phyloP scores from a whole-genome alignment of 2,113 vertebrate genomes.

The Herpetotheres cachinnans region DNA sequence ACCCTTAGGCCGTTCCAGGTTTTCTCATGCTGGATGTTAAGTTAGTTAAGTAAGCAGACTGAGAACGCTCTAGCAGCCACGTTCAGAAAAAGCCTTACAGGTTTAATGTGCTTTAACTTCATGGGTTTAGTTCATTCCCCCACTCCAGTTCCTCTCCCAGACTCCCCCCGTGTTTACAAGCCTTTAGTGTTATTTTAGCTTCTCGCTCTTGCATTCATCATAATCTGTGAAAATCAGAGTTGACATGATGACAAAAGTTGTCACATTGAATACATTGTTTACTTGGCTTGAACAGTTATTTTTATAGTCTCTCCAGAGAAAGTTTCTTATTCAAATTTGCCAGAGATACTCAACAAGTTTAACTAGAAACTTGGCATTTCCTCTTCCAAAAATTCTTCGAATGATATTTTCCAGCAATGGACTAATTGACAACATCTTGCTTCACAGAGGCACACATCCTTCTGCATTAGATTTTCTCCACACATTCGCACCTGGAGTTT shows the following conservation, averaged over 20 bases:
- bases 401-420: slow-evolving; percentile 23
- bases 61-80: background rate
- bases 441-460: background rate
- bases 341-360: slow-evolving; percentile 47
- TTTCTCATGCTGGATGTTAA: background rate
- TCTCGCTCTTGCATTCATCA: background rate
- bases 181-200: slow-evolving; percentile 12
- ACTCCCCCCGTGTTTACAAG: background rate
- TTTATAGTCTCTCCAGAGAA: slow-evolving; percentile 36
- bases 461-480: background rate
- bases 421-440: slow-evolving; percentile 56
- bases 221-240: slow-evolving; percentile 31
- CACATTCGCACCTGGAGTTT: background rate
- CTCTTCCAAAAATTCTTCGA: slow-evolving; percentile 1
- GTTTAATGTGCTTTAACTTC: background rate
- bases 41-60: background rate
- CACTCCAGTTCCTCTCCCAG: background rate
- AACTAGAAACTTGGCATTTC: slow-evolving; percentile 46
- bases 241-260: slow-evolving; percentile 40
- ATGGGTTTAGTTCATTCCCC: background rate
- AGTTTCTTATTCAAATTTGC: slow-evolving; percentile 34
- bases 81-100: background rate
- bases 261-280: slow-evolving; percentile 19
- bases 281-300: slow-evolving; percentile 35
- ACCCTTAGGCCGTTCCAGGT: background rate